These are phyloP conservation scores for Resseliella maxima DNA, from an alignment of 2,888 invertebrate species.

Conservation along the genomic window DNA sequence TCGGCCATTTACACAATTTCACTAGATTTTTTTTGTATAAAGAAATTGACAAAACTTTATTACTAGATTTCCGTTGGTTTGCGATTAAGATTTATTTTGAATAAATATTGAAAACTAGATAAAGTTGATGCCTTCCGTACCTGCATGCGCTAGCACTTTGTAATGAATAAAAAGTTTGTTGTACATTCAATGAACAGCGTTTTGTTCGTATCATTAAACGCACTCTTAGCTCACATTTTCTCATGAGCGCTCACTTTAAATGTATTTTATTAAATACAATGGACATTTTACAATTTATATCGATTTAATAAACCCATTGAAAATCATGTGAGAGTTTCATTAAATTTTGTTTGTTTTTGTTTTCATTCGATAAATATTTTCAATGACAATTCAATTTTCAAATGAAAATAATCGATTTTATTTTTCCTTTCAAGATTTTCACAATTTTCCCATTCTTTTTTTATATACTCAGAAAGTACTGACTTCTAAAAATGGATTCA, in stretches of 20 bases:
- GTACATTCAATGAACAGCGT: constrained; percentile 53
- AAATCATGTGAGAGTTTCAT: no score
- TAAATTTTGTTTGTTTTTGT: no score
- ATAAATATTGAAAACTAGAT: constrained; percentile 53
- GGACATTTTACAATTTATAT: no score
- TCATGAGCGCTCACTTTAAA: neutral
- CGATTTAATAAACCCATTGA: neutral
- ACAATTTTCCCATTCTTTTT: no score
- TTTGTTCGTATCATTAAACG: constrained; percentile 21
- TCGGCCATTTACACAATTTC: constrained; percentile 13
- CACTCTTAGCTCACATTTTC: neutral
- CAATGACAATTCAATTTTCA: no score
- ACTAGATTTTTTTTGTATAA: neutral
- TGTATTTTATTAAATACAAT: neutral
- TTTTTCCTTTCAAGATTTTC: no score
- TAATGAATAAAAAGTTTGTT: constrained; percentile 51
- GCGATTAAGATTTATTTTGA: constrained; percentile 51
- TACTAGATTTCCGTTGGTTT: neutral
- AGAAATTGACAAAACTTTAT: constrained; percentile 15
- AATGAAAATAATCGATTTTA: no score
- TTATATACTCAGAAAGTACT: no score
- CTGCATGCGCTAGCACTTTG: constrained; percentile 55
- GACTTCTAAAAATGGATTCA: no score
- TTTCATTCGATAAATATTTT: no score
- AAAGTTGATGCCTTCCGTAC: constrained; percentile 56